phyloP scores from a whole-genome alignment of 2,888 invertebrate genomes.

The Tetranychus piercei region DNA sequence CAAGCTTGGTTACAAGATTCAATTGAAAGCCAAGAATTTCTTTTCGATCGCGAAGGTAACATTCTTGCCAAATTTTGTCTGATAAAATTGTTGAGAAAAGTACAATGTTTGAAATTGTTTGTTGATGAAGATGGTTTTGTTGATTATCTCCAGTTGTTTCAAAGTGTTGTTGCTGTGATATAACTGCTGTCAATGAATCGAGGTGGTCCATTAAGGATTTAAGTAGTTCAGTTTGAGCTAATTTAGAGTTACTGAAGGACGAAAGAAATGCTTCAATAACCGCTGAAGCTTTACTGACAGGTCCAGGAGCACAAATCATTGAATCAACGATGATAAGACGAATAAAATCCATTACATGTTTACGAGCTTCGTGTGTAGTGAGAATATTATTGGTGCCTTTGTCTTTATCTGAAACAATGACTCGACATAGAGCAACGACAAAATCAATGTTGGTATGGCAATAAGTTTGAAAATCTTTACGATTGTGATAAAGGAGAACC shows the following conservation, averaged over 20 bases:
- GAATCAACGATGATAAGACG: constrained; percentile 74
- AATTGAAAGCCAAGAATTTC: constrained; percentile 19
- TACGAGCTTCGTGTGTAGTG: constrained; percentile 55
- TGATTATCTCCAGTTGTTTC: constrained; percentile 1
- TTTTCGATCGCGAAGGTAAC: constrained; percentile 17
- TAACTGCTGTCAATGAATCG: constrained; percentile 70
- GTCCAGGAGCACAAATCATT: constrained; percentile 10
- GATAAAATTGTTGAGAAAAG: constrained; percentile 80
- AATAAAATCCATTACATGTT: constrained; percentile 82
- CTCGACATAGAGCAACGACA: constrained; percentile 13
- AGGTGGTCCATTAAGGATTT: constrained; percentile 84
- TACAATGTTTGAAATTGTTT: constrained; percentile 53
- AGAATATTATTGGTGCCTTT: constrained; percentile 14
- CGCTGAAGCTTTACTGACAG: neutral
- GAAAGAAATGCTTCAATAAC: constrained; percentile 18
- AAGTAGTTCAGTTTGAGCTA: constrained; percentile 59
- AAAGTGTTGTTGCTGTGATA: constrained; percentile 47
- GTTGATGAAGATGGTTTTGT: constrained; percentile 13
- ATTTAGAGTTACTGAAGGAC: constrained; percentile 13
- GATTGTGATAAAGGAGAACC: constrained; percentile 84
- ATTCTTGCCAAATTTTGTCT: constrained; percentile 89
- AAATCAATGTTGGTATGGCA: constrained; percentile 20
- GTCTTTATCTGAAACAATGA: constrained; percentile 13
- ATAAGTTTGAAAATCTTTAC: constrained; percentile 51
- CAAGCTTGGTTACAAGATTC: constrained; percentile 10